phyloP scores from a whole-genome alignment of 2,797 vertebrate genomes.

The Enteromius anoplus region DNA sequence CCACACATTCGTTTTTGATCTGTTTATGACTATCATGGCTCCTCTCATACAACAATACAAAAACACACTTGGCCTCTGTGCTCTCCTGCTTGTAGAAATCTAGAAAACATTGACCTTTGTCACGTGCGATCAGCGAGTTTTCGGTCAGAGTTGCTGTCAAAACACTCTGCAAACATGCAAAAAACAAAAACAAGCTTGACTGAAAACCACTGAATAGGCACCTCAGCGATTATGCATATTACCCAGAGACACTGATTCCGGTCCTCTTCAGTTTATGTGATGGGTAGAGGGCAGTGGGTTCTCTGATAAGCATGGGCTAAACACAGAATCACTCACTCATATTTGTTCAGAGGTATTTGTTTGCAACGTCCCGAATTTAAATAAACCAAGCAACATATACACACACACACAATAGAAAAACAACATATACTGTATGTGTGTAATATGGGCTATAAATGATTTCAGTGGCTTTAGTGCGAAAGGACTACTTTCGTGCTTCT shows the following conservation, averaged over 20 bases:
- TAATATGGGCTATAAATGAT: neutral
- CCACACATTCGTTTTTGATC: constrained; percentile 56
- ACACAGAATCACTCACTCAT: constrained; percentile 37
- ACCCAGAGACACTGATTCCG: constrained; percentile 71
- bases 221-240: constrained; percentile 75
- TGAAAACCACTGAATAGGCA: constrained; percentile 77
- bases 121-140: constrained; percentile 68
- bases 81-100: constrained; percentile 71
- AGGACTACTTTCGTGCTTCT: neutral
- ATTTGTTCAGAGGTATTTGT: constrained; percentile 14
- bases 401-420: neutral
- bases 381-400: neutral
- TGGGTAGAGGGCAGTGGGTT: constrained; percentile 53
- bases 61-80: constrained; percentile 78
- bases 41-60: constrained; percentile 69
- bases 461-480: neutral
- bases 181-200: constrained; percentile 79
- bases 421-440: neutral
- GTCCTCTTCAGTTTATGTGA: constrained; percentile 59
- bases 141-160: constrained; percentile 69
- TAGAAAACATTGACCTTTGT: constrained; percentile 76
- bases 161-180: constrained; percentile 66
- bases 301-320: constrained; percentile 44
- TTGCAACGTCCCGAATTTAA: neutral
- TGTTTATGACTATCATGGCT: constrained; percentile 65